Base-by-base conservation (phyloP, 2,113 vertebrate genomes). In the Gambusia holbrooki region DNA sequence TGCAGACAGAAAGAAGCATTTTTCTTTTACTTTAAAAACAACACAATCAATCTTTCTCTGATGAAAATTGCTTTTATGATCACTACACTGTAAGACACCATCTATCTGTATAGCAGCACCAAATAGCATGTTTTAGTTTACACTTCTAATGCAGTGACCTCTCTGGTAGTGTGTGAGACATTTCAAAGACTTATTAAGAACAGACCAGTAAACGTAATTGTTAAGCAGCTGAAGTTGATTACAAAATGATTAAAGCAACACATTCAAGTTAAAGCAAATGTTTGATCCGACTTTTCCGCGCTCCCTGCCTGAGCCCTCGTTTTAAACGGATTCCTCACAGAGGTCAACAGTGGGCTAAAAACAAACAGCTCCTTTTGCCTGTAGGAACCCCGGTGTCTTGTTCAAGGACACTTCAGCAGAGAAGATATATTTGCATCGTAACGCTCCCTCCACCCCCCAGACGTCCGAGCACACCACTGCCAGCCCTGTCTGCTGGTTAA, bases 1-100 rank as follows among this genome's bases (percentile, higher is more conserved):
- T 81, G 77, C 80, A 77, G 88, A 84, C 73, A 83, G 65, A 84
- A 82, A 54, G 69, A 27, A 48, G 58, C 71, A 28, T 58, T 68
- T 58, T 65, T 29, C 10, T 67, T 54, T 45, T 28, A 13, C 71
- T 33, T 51, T 81, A 67, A 35, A 81, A 74, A 78, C 65, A 69
- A 78, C 64, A 80, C 19, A 63, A 65, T 69, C 74, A 64, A 77
- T 79, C 29, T 40, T 71, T 68, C 68, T 81, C 74, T 79, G 45
- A 54, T 83, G 40, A 62, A 37, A 62, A 30, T 51, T 45, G 1
- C 22, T 69, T 27, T 68, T 63, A 17, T 74, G 69, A 84, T 75
- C 33, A 62, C 68, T 68, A 81, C 17, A 74, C 6, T 42, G 78
- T 14, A 51, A 58, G 71, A 84, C 30, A 67, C 6, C 62, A 79